Conservation (phyloP, 1,140 invertebrate species). For the Calliopsis andreniformis region DNA sequence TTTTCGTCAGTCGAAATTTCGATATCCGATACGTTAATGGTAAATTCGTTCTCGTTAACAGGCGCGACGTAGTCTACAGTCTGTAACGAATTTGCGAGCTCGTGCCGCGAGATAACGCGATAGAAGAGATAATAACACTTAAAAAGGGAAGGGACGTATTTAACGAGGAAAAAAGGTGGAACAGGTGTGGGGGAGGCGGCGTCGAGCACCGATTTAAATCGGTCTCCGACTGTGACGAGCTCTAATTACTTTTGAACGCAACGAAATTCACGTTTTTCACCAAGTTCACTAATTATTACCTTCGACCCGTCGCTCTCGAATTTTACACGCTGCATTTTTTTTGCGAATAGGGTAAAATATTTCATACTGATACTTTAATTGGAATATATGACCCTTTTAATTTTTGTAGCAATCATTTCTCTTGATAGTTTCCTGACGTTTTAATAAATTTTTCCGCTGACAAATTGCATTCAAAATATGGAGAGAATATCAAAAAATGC, state of each 20-base stretch:
- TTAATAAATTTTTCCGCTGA: too few relatives aligned
- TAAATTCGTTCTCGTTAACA: conserved; percentile 44
- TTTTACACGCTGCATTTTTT: too few relatives aligned
- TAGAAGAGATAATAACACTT: conserved; percentile 10
- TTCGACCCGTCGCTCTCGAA: neutral
- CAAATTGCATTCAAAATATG: too few relatives aligned
- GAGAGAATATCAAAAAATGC: too few relatives aligned
- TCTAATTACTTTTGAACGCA: conserved; percentile 20
- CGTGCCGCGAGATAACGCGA: neutral
- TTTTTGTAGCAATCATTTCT: too few relatives aligned
- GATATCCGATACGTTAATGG: conserved; percentile 44
- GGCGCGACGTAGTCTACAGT: neutral
- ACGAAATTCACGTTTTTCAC: neutral
- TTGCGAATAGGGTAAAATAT: neutral
- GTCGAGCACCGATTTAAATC: neutral
- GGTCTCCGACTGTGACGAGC: too few relatives aligned
- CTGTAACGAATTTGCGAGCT: neutral
- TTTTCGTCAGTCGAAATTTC: conserved; percentile 25
- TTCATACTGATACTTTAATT: too few relatives aligned
- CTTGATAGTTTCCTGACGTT: too few relatives aligned
- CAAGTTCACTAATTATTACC: conserved; percentile 22
- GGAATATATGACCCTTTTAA: too few relatives aligned
- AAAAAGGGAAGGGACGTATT: neutral
- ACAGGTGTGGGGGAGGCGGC: neutral
- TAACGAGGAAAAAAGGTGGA: neutral